Evolutionary conservation across 1,140 invertebrate species (phyloP).

Genomic region (Streblospio benedicti): DNA sequence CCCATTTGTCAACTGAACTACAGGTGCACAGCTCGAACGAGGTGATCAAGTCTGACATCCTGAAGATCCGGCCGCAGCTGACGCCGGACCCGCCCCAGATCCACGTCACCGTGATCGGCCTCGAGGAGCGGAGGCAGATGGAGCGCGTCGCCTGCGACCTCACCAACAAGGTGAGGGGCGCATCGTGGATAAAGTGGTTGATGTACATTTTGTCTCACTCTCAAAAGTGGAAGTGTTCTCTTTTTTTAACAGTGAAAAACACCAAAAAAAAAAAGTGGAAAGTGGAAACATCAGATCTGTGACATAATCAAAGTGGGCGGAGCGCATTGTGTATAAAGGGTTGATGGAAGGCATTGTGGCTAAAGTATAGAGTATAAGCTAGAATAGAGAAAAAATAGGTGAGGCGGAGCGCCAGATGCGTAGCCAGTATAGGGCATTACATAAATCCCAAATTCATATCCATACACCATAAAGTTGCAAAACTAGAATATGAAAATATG

Average conservation of each 20-base stretch:
- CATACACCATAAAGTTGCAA: too few species aligned
- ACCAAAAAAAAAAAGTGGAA: not conserved
- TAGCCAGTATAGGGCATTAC: too few species aligned
- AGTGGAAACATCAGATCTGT: not conserved
- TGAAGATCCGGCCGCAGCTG: conserved; percentile 35
- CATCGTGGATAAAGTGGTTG: conserved; percentile 37
- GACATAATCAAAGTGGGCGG: not conserved
- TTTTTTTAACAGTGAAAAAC: not conserved
- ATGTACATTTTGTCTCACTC: not conserved
- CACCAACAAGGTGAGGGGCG: conserved; percentile 43
- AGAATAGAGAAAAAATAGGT: too few species aligned
- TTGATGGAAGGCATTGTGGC: too few species aligned
- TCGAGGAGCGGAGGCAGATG: conserved; percentile 41
- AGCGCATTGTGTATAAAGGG: too few species aligned
- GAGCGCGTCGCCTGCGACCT: conserved; percentile 44
- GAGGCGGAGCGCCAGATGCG: too few species aligned
- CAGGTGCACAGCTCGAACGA: conserved; percentile 34
- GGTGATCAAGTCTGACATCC: conserved; percentile 35
- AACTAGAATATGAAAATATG: too few species aligned
- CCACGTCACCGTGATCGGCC: conserved; percentile 38
- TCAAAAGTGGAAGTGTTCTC: not conserved
- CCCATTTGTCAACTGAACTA: too few species aligned
- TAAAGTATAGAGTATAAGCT: too few species aligned
- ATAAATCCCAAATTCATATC: too few species aligned
- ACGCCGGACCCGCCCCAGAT: conserved; percentile 41